Evolutionary conservation across 2,888 invertebrate genomes (phyloP), one percentile per base, ranked within the genome.

Genomic region (Chrysomela aeneicollis): DNA sequence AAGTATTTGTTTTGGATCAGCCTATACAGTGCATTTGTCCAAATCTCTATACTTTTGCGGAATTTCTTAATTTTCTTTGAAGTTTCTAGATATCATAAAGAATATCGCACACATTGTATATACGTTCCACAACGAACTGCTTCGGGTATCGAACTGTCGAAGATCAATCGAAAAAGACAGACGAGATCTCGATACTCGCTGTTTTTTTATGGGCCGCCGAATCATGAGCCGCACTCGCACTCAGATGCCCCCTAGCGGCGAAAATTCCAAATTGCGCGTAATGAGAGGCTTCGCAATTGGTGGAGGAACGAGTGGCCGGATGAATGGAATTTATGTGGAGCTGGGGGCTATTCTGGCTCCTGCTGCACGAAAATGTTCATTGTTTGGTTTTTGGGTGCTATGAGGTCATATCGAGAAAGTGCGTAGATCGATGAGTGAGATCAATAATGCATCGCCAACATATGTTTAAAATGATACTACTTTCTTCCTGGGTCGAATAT

Each of bases 151-250:
- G 64, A 63, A 67, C 63, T 67, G 65, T 55, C 67, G 55, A 69
- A 63, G 52, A 66, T 69, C 69, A 61, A 63, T 64, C 61, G 51
- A 67, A 69, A 61, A 57, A 61, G 42, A 32, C 59, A 61, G 53
- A 62, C 64, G 59, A 63, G 59, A 46, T 60, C 55, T 57, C 32
- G 52, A 35, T 47, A 47, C 18, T 15, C 35, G 9, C 12, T 8
- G 2, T 5, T 35, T 65, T 63, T 70, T 70, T 70, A 60, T 72
- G 58, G 72, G 71, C 71, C 72, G 68, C 71, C 71, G 69, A 66
- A 68, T 69, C 71, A 69, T 68, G 66, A 69, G 69, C 68, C 67
- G 60, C 55, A 42, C 60, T 51, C 50, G 37, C 50, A 26, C 26
- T 47, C 46, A 22, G 35, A 51, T 66, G 62, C 55, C 66, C 62